These are phyloP conservation scores for Mastigias papua DNA, from an alignment of 30 jellyfish, hydroid and myxozoan genomes.

Conservation along the genomic window DNA sequence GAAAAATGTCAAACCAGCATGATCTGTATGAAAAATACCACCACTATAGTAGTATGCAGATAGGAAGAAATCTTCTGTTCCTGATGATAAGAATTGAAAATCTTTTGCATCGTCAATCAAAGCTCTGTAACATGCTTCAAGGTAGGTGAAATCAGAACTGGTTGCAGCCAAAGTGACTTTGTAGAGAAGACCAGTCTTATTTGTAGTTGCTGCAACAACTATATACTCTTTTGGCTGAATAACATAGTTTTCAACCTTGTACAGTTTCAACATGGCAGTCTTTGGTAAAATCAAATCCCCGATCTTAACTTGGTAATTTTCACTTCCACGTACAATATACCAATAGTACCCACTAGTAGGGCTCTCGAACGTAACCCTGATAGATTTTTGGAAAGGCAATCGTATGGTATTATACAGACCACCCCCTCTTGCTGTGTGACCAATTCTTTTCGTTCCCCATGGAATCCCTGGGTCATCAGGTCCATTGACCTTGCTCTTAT, in stretches of 20 bases:
- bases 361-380: constrained; percentile 69
- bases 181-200: constrained; percentile 70
- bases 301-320: constrained; percentile 74
- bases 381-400: constrained; percentile 79
- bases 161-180: constrained; percentile 81
- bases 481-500: not conserved
- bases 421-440: constrained; percentile 86
- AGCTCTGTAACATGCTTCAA: constrained; percentile 87
- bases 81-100: constrained; percentile 84
- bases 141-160: constrained; percentile 71
- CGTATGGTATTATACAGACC: constrained; percentile 85
- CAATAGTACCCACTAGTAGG: constrained; percentile 64
- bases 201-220: constrained; percentile 56
- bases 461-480: constrained; percentile 63
- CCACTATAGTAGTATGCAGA: constrained; percentile 83
- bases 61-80: constrained; percentile 89
- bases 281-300: constrained; percentile 86
- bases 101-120: constrained; percentile 47
- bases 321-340: constrained; percentile 83
- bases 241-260: constrained; percentile 45
- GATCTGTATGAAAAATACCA: constrained; percentile 80
- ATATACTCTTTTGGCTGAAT: constrained; percentile 56
- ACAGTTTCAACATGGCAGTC: constrained; percentile 68
- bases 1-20: constrained; percentile 81
- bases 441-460: constrained; percentile 85